phyloP scores from a whole-genome alignment of 2,888 invertebrate genomes.

The Brachyptera putata region DNA sequence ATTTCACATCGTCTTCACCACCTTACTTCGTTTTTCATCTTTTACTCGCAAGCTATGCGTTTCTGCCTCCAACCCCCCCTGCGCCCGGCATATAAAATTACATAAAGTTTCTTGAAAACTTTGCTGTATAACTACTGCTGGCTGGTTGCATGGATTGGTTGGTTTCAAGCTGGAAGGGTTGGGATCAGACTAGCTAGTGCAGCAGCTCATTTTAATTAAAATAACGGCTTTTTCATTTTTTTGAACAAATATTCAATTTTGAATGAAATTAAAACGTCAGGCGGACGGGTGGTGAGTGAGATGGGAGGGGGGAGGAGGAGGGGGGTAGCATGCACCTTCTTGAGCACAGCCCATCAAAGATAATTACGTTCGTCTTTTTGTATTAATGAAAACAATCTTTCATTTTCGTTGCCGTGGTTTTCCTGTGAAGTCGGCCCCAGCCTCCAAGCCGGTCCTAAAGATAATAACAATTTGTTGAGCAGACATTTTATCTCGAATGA shows the following conservation, averaged over 20 bases:
- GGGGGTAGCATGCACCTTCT: slow-evolving; percentile 23
- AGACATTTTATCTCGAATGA: slow-evolving; percentile 18
- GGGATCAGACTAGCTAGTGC: background rate
- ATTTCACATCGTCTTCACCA: background rate
- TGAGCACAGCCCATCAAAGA: slow-evolving; percentile 27
- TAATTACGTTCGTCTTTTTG: slow-evolving; percentile 23
- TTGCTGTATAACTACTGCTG: background rate
- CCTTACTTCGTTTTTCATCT: background rate
- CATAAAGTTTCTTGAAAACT: background rate
- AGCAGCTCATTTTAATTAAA: slow-evolving; percentile 34
- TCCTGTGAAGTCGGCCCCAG: background rate
- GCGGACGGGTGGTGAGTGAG: background rate
- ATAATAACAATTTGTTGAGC: slow-evolving; percentile 20
- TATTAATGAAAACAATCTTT: slow-evolving; percentile 31
- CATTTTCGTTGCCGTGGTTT: slow-evolving; percentile 17
- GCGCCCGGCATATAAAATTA: too few relatives aligned
- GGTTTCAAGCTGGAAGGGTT: background rate
- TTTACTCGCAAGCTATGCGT: too few relatives aligned
- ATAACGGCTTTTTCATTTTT: slow-evolving; percentile 35
- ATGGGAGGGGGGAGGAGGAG: background rate
- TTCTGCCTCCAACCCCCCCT: too few relatives aligned
- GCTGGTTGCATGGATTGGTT: background rate
- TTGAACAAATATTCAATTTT: slow-evolving; percentile 31
- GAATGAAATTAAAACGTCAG: slow-evolving; percentile 34
- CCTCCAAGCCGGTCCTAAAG: background rate